phyloP scores from a whole-genome alignment of 2,113 vertebrate genomes.

The Triplophysa rosa region DNA sequence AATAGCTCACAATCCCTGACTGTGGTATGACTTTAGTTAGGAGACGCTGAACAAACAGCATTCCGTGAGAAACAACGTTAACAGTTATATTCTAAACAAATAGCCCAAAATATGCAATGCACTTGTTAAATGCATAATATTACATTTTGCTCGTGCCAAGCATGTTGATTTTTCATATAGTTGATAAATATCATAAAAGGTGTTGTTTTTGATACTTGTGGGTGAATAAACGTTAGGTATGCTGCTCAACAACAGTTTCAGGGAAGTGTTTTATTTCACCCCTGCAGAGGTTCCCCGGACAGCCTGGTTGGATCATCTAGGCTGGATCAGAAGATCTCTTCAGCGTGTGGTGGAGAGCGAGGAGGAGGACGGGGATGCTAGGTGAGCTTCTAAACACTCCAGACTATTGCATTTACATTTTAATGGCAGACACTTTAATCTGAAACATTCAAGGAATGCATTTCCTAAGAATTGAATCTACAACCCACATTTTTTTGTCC shows the following conservation, averaged over 20 bases:
- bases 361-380: slow-evolving; percentile 38
- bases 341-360: slow-evolving; percentile 70
- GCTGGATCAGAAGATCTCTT: slow-evolving; percentile 75
- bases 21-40: not conserved
- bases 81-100: too few species aligned
- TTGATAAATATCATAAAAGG: not conserved
- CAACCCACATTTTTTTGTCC: too few species aligned
- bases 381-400: not conserved
- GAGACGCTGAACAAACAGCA: too few species aligned
- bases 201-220: not conserved
- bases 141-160: not conserved
- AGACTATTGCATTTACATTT: slow-evolving; percentile 3
- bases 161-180: not conserved
- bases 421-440: too few species aligned
- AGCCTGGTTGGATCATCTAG: slow-evolving; percentile 74
- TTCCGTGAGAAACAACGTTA: too few species aligned
- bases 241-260: not conserved
- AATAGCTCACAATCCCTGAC: not conserved
- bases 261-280: not conserved
- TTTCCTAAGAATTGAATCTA: too few species aligned
- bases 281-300: slow-evolving; percentile 75
- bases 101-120: too few species aligned
- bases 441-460: too few species aligned
- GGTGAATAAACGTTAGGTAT: not conserved
- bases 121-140: too few species aligned